These are phyloP conservation scores for Spilarctia lutea DNA, from an alignment of 2,888 invertebrate species.

Conservation along the genomic window DNA sequence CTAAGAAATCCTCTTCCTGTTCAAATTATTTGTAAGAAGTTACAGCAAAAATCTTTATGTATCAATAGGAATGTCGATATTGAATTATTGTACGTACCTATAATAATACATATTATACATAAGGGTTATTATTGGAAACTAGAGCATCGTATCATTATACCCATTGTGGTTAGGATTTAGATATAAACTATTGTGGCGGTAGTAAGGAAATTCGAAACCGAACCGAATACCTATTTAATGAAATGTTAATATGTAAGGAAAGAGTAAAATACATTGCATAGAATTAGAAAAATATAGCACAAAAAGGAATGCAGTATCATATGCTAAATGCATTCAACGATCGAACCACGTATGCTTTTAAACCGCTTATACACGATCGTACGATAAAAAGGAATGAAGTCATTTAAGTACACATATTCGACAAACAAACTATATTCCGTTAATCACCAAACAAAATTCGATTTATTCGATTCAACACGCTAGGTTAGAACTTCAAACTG, in stretches of 20 bases:
- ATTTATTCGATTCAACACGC: conserved; percentile 17
- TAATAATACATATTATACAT: not conserved
- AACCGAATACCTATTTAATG: not conserved
- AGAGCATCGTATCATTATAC: not conserved
- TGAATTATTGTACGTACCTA: not conserved
- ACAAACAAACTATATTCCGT: conserved; percentile 58
- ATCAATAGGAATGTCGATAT: not conserved
- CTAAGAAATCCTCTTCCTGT: not conserved
- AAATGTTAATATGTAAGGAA: not conserved
- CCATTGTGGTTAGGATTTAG: conserved; percentile 9
- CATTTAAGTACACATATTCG: conserved; percentile 65
- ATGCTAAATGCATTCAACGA: conserved; percentile 25
- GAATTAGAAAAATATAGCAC: conserved; percentile 15
- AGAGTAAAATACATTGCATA: not conserved
- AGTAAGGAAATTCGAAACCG: conserved; percentile 29
- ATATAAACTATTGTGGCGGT: conserved; percentile 17
- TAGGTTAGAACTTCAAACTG: conserved; percentile 22
- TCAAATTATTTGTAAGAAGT: not conserved
- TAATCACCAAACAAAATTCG: conserved; percentile 48
- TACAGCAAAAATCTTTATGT: not conserved
- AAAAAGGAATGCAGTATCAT: conserved; percentile 27
- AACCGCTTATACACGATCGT: conserved; percentile 13
- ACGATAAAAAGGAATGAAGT: conserved; percentile 60
- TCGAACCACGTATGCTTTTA: conserved; percentile 24
- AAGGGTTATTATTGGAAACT: conserved; percentile 9